phyloP scores from a whole-genome alignment of 2,113 vertebrate species.

The Callospermophilus lateralis region DNA sequence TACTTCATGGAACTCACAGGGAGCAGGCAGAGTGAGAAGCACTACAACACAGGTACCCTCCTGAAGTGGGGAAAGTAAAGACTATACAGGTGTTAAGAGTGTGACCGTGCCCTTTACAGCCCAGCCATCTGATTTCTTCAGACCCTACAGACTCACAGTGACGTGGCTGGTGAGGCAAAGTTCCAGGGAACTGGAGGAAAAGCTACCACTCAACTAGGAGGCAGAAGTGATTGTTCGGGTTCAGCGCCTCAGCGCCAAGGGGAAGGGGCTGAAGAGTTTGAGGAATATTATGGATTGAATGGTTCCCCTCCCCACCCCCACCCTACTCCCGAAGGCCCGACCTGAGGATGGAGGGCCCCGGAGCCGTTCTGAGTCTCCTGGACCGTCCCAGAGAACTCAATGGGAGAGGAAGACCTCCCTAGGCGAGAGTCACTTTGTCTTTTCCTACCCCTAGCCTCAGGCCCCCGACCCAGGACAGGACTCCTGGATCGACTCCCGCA shows the following conservation, averaged over 20 bases:
- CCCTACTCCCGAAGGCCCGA: not conserved
- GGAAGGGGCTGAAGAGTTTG: not conserved
- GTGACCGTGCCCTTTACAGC: not conserved
- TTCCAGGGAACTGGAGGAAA: not conserved
- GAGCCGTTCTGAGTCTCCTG: not conserved
- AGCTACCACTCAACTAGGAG: not conserved
- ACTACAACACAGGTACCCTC: not conserved
- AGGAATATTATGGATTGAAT: not conserved
- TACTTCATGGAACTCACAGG: not conserved
- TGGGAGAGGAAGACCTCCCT: not conserved
- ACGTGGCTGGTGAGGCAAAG: not conserved
- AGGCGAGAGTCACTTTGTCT: not conserved
- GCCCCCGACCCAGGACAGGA: not conserved
- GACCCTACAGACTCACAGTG: not conserved
- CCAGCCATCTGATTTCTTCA: not conserved
- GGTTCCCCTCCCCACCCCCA: not conserved
- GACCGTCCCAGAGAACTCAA: not conserved
- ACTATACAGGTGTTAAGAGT: too few relatives aligned
- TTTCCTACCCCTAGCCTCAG: not conserved
- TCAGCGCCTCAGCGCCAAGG: not conserved
- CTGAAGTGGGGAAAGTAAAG: not conserved
- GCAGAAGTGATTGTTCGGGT: fast-evolving
- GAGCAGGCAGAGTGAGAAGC: not conserved
- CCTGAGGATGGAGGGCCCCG: not conserved
- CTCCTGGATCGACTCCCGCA: not conserved